A percentile compares a stretch with the other conserved stretches of the same genome.
phyloP scores from a whole-genome alignment of 2,888 invertebrate species.

The Dione vanillae region DNA sequence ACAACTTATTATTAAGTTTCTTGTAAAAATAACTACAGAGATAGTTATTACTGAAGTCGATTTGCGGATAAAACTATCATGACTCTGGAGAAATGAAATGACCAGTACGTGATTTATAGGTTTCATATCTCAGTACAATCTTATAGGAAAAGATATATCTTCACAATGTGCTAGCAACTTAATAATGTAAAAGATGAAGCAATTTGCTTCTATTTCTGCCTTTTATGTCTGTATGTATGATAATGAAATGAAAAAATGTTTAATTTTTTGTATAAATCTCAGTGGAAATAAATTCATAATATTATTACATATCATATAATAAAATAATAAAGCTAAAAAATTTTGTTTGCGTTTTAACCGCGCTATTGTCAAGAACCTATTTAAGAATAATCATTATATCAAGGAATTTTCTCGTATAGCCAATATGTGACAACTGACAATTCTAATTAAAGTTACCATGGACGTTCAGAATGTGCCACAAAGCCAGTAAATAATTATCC shows the following conservation, averaged over 20 bases:
- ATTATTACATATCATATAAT: too few relatives aligned
- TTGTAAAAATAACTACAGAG: not conserved
- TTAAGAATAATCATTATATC: too few relatives aligned
- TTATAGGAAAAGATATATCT: conserved; percentile 28
- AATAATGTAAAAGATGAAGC: conserved; percentile 27
- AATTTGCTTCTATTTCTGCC: conserved; percentile 20
- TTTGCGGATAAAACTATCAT: conserved; percentile 23
- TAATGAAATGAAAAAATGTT: not conserved
- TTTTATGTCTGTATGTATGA: conserved; percentile 3
- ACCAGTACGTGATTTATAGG: conserved; percentile 30
- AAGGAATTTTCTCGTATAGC: too few relatives aligned
- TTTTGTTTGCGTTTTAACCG: too few relatives aligned
- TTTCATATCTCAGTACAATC: conserved; percentile 31
- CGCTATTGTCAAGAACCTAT: too few relatives aligned
- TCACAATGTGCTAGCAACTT: conserved; percentile 31
- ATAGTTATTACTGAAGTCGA: conserved; percentile 21
- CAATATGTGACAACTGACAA: too few relatives aligned
- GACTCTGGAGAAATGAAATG: conserved; percentile 30
- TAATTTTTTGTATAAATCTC: not conserved
- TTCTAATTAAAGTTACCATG: too few relatives aligned
- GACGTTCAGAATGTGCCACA: too few relatives aligned
- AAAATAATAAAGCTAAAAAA: too few relatives aligned
- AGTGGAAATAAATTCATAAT: too few relatives aligned
- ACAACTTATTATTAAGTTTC: not conserved
- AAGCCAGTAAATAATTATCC: too few relatives aligned